phyloP scores from a whole-genome alignment of 1,140 invertebrate genomes.

The Pygmarrhopalites habei region DNA sequence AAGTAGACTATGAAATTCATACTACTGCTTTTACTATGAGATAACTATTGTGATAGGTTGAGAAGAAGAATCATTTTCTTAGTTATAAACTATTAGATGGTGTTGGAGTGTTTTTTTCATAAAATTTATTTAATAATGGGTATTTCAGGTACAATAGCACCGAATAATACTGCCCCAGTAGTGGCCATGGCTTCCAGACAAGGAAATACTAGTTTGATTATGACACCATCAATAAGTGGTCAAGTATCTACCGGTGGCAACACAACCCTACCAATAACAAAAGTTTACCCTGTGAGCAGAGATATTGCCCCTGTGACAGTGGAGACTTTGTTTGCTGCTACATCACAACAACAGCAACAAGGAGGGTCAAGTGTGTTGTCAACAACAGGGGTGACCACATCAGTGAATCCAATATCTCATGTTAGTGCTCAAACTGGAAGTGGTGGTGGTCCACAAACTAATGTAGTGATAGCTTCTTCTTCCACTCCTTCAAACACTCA shows the following conservation, averaged over 20 bases:
- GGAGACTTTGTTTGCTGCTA: conserved; percentile 10
- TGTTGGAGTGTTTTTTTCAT: no score
- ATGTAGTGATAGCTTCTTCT: conserved; percentile 23
- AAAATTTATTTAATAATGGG: no score
- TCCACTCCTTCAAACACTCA: conserved; percentile 7
- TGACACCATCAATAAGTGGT: conserved; percentile 23
- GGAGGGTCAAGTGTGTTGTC: not conserved
- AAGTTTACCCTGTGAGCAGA: conserved; percentile 25
- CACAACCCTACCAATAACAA: conserved; percentile 23
- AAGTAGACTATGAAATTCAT: no score
- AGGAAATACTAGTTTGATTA: conserved; percentile 28
- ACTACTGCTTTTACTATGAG: no score
- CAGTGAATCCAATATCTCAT: not conserved
- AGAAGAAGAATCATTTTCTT: no score
- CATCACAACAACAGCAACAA: not conserved
- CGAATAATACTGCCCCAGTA: conserved; percentile 28
- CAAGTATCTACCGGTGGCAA: conserved; percentile 14
- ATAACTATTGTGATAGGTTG: no score
- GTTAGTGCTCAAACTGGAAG: conserved; percentile 2
- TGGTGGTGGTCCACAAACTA: conserved; percentile 9
- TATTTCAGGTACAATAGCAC: conserved; percentile 9
- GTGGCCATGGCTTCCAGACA: conserved; percentile 33
- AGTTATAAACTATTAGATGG: no score
- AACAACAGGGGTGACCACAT: no score
- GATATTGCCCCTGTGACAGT: conserved; percentile 6